Evolutionary conservation across 2,113 vertebrate species (phyloP).

Genomic region (Psittacus erithacus): DNA sequence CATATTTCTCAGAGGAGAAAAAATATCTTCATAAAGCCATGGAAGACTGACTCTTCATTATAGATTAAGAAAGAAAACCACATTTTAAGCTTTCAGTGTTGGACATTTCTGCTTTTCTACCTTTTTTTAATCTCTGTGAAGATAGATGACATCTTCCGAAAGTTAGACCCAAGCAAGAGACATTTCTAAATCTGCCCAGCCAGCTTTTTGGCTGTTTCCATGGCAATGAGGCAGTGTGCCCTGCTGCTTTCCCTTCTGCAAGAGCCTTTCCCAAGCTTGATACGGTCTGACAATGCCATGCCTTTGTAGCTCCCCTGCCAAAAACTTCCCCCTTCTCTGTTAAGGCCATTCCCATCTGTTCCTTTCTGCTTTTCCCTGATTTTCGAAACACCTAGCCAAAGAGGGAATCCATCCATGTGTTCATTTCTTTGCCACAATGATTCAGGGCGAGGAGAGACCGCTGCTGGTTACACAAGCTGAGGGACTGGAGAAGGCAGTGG

Average conservation of each 20-base stretch:
- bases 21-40: background rate
- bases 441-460: background rate
- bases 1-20: background rate
- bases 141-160: background rate
- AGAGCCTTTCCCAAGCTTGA: background rate
- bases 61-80: background rate
- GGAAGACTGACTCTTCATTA: background rate
- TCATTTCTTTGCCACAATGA: background rate
- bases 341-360: background rate
- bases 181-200: conserved; percentile 1
- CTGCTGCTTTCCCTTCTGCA: background rate
- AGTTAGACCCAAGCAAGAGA: background rate
- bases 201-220: conserved; percentile 32
- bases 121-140: background rate
- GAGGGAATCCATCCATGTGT: background rate
- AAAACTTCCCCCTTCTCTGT: background rate
- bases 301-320: background rate
- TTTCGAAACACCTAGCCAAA: background rate
- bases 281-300: fast-evolving
- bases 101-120: background rate
- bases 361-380: background rate
- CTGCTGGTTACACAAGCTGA: background rate
- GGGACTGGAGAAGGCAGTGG: background rate
- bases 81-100: background rate
- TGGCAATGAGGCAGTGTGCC: background rate